phyloP scores from a whole-genome alignment of 2,797 vertebrate genomes.

The Eulemur coronatus region DNA sequence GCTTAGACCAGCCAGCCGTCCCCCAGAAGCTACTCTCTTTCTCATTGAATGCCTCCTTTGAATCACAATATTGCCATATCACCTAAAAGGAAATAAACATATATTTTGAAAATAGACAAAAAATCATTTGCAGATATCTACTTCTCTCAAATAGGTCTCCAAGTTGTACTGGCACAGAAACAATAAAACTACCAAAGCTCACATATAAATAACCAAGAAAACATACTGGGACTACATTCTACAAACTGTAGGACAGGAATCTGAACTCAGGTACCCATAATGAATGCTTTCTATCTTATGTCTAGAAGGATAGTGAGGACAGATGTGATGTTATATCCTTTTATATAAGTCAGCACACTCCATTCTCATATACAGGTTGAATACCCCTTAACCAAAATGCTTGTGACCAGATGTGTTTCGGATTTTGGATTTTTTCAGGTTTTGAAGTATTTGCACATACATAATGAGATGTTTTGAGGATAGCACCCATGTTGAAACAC shows the following conservation, averaged over 20 bases:
- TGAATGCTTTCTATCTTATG: not conserved
- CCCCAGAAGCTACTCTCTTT: not conserved
- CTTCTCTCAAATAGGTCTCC: not conserved
- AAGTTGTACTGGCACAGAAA: not conserved
- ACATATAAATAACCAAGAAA: not conserved
- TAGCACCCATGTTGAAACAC: no score
- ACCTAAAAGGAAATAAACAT: not conserved
- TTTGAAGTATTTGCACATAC: no score
- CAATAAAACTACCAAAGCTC: not conserved
- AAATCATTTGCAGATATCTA: not conserved
- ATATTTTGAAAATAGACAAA: not conserved
- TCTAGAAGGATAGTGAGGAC: not conserved
- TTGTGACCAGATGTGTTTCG: no score
- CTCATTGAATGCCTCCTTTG: not conserved
- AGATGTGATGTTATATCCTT: not conserved
- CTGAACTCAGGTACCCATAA: not conserved
- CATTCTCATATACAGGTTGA: not conserved
- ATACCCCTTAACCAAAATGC: no score
- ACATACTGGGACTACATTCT: not conserved
- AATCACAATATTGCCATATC: not conserved
- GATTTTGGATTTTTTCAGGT: no score
- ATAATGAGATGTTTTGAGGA: no score
- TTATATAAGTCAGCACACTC: not conserved
- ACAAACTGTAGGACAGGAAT: not conserved
- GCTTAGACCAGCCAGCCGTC: not conserved